Conservation (phyloP, 2,888 invertebrate genomes). For the Ptilodon capucinus region DNA sequence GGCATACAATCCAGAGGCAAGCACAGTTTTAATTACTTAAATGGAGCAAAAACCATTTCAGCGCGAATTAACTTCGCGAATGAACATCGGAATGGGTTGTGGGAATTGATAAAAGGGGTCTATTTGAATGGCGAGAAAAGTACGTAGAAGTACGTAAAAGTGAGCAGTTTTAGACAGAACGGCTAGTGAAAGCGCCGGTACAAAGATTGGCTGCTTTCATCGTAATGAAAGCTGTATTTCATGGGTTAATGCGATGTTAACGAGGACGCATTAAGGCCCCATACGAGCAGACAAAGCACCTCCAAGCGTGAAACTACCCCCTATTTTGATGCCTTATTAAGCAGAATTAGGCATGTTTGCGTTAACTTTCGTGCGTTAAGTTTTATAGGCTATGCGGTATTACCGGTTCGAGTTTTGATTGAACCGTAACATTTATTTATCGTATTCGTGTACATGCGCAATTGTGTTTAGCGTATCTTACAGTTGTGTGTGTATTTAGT, state of each 20-base stretch:
- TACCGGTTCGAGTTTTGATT: background rate
- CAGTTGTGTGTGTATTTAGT: no score
- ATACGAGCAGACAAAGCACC: constrained; percentile 30
- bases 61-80: constrained; percentile 19
- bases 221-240: constrained; percentile 33
- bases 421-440: background rate
- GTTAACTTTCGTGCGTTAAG: constrained; percentile 2
- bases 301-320: constrained; percentile 20
- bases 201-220: constrained; percentile 41
- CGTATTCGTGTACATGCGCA: no score
- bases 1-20: constrained; percentile 12
- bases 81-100: constrained; percentile 12
- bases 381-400: background rate
- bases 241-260: constrained; percentile 49
- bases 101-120: constrained; percentile 15
- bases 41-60: constrained; percentile 19
- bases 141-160: constrained; percentile 26
- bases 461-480: no score
- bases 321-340: constrained; percentile 32
- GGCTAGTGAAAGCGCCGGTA: constrained; percentile 14
- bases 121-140: constrained; percentile 12
- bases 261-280: constrained; percentile 39
- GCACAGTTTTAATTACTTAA: constrained; percentile 17
- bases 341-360: constrained; percentile 14
- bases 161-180: constrained; percentile 15